Conservation (phyloP, 2,113 vertebrate species). For the Daboia siamensis region DNA sequence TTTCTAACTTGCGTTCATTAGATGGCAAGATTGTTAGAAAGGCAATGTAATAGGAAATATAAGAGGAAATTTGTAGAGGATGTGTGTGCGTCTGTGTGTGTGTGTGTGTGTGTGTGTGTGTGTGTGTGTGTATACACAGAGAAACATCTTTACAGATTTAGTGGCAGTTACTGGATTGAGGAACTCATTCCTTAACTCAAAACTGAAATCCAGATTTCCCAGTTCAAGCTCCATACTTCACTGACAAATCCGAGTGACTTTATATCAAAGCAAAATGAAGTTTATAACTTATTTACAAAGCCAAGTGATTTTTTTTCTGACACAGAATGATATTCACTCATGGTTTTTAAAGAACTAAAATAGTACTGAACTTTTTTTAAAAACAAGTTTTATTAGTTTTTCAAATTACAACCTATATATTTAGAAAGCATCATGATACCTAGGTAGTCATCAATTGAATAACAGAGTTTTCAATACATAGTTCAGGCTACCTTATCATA, state of each 20-base stretch:
- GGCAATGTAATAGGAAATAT: not conserved
- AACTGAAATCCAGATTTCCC: not conserved
- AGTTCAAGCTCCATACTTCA: not conserved
- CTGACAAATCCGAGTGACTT: not conserved
- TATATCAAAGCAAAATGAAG: not conserved
- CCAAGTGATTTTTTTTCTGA: not conserved
- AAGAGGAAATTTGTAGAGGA: not conserved
- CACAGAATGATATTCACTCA: not conserved
- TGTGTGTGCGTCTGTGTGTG: not conserved
- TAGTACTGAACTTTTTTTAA: not conserved
- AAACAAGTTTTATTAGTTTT: no score
- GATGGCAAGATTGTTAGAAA: not conserved
- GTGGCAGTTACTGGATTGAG: not conserved
- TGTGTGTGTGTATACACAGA: not conserved
- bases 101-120: not conserved
- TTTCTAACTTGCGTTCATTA: not conserved
- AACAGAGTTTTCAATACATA: no score
- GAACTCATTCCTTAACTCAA: not conserved
- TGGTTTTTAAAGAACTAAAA: not conserved
- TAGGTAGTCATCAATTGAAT: no score
- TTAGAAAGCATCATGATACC: no score
- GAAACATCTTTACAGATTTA: not conserved
- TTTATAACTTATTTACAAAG: not conserved
- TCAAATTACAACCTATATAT: no score
- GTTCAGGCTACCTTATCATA: no score